Evolutionary conservation across 92 coral and sea anemone species (phyloP).

Genomic region (Porites rus): DNA sequence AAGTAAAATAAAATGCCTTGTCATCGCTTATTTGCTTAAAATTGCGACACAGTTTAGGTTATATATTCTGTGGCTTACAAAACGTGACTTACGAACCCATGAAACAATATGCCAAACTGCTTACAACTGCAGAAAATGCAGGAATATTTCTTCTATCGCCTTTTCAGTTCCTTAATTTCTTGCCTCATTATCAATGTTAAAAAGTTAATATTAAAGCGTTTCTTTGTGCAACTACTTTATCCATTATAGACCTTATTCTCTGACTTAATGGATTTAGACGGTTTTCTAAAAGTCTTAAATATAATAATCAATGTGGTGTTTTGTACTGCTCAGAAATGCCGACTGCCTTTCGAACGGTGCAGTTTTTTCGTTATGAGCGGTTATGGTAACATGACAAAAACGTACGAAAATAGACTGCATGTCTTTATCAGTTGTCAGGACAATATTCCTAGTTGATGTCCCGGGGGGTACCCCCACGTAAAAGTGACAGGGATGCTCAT

Average conservation of each 20-base stretch:
- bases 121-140: not conserved
- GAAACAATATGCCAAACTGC: not conserved
- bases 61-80: not conserved
- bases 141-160: not conserved
- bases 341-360: too few species aligned
- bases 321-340: too few species aligned
- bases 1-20: too few species aligned
- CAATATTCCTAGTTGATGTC: not conserved
- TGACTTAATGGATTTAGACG: too few species aligned
- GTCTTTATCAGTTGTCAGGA: not conserved
- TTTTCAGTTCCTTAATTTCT: not conserved
- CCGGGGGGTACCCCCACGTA: too few species aligned
- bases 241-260: too few species aligned
- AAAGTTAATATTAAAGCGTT: too few species aligned
- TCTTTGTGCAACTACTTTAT: too few species aligned
- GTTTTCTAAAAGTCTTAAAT: too few species aligned
- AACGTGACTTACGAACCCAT: not conserved
- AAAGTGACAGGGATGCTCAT: too few species aligned
- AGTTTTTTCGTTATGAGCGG: not conserved
- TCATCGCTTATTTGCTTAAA: not conserved
- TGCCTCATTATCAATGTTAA: not conserved
- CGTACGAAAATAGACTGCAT: not conserved
- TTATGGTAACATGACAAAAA: not conserved
- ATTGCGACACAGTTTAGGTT: not conserved
- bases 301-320: too few species aligned